Percentiles rank a stretch among this genome's conserved stretches.
phyloP scores from a whole-genome alignment of 1,140 invertebrate genomes.

The Archegozetes longisetosus region DNA sequence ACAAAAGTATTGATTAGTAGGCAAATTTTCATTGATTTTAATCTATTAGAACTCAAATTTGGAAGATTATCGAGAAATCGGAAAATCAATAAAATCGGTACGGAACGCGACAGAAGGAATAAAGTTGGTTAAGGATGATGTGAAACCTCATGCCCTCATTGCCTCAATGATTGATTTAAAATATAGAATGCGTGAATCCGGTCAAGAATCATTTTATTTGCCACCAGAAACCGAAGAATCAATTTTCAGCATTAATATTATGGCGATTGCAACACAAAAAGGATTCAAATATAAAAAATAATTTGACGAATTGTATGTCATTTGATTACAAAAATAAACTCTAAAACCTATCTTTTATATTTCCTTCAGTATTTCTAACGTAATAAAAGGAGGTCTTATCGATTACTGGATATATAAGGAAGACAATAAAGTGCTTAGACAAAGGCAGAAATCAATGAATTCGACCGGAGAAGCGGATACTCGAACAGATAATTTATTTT shows the following conservation, averaged over 20 bases:
- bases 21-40: neutral
- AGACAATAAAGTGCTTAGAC: no score
- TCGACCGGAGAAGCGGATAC: no score
- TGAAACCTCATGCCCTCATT: neutral
- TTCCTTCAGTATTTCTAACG: no score
- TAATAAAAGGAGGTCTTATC: no score
- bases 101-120: neutral
- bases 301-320: slow-evolving; percentile 6
- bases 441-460: no score
- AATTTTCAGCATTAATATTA: neutral
- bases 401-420: no score
- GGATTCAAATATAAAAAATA: neutral
- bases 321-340: no score
- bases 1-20: no score
- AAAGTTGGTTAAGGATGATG: neutral
- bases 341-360: no score
- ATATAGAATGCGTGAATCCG: neutral
- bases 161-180: neutral
- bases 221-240: neutral
- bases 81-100: neutral
- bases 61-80: neutral
- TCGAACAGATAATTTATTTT: no score
- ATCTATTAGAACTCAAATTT: neutral
- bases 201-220: slow-evolving; percentile 5
- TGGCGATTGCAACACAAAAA: neutral